Percentiles rank a stretch among this genome's conserved stretches.
phyloP scores from a whole-genome alignment of 1,140 invertebrate genomes.

The Dreissena polymorpha region DNA sequence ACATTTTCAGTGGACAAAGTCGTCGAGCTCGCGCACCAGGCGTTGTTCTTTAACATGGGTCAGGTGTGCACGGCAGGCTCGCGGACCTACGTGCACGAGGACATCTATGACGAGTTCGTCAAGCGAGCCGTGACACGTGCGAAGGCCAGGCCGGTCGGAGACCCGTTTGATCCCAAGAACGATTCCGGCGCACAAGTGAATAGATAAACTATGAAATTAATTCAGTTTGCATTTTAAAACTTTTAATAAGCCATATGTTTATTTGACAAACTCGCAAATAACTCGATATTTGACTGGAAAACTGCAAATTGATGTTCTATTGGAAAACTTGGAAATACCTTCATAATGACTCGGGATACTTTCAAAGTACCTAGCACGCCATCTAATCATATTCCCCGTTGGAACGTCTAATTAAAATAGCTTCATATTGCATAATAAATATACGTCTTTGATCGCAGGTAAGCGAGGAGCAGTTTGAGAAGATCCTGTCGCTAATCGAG shows the following conservation, averaged over 20 bases:
- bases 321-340: no score
- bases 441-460: conserved; percentile 79
- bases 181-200: conserved; percentile 79
- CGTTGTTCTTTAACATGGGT: conserved; percentile 92
- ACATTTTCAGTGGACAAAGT: conserved; percentile 87
- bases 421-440: no score
- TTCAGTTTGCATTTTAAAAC: no score
- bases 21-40: conserved; percentile 89
- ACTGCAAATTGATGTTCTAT: no score
- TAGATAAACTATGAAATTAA: no score
- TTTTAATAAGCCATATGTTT: no score
- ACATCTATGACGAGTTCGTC: conserved; percentile 94
- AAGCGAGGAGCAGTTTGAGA: conserved; percentile 90
- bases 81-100: conserved; percentile 93
- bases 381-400: no score
- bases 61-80: conserved; percentile 95
- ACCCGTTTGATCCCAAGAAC: conserved; percentile 87
- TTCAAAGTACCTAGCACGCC: no score
- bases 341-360: no score
- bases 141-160: conserved; percentile 86
- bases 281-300: no score
- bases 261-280: no score
- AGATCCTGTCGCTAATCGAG: conserved; percentile 89
- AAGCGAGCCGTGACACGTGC: conserved; percentile 85
- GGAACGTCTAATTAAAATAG: no score